Percentiles rank a stretch among this genome's conserved stretches.
Evolutionary conservation across 2,888 invertebrate species (phyloP).

Genomic region (Caenorhabditis sp.): DNA sequence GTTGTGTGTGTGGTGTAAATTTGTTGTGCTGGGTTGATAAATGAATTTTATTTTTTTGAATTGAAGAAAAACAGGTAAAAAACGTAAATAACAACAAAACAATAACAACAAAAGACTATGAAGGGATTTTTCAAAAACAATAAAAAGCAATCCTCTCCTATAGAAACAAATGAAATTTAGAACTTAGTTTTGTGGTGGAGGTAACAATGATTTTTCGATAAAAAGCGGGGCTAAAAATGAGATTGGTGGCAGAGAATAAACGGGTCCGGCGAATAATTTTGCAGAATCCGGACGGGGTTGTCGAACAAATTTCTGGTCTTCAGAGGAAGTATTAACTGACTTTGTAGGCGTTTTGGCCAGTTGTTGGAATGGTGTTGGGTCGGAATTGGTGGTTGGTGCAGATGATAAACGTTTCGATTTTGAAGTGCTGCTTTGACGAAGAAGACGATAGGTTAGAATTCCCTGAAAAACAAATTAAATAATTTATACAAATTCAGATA

Average conservation of each 20-base stretch:
- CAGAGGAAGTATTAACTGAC: no score
- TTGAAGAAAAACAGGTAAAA: not conserved
- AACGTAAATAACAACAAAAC: not conserved
- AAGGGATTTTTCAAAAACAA: not conserved
- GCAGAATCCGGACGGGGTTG: constrained; percentile 34
- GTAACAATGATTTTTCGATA: constrained; percentile 50
- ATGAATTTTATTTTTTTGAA: not conserved
- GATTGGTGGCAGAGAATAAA: constrained; percentile 58
- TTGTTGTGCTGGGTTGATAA: not conserved
- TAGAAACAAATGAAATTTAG: no score
- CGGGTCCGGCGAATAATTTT: constrained; percentile 56
- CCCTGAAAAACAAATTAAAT: no score
- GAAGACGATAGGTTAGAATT: constrained; percentile 21
- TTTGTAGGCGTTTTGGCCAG: not conserved
- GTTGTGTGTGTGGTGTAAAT: not conserved
- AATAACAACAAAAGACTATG: not conserved
- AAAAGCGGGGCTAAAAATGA: constrained; percentile 57
- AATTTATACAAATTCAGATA: no score
- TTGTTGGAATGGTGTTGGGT: constrained; percentile 3
- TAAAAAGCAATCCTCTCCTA: no score
- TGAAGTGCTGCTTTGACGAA: not conserved
- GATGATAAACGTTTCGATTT: not conserved
- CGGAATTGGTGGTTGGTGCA: not conserved
- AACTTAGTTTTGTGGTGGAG: constrained; percentile 1
- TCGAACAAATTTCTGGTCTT: constrained; percentile 10